Evolutionary conservation across 2,797 vertebrate species (phyloP), one percentile per base, ranked within the genome.

Genomic region (Brachymystax lenok): DNA sequence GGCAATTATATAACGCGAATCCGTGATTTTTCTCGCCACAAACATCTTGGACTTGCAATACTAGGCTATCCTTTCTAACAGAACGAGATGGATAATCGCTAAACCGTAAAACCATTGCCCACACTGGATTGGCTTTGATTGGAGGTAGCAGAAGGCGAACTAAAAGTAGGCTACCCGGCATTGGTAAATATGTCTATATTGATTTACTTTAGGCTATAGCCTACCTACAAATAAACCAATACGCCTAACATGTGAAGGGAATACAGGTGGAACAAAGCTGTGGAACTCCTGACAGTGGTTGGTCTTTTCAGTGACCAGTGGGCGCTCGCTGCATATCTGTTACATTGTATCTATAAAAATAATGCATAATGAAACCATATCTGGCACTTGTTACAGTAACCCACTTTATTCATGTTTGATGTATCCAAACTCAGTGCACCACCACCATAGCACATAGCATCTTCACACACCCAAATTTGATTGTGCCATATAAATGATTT

Each of bases 401-500:
- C 82, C 51, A 86, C 67, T 86, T 84, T 78, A 71, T 61, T 50
- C 1, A 67, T 59, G 59, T 69, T 73, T 75, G 16, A 61, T 61
- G 56, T 21, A 8, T 61, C 56, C 56, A 61, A 8, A 2, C 56
- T n/a, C 59, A n/a, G 30, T 40, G 1, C 56, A 61, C 28, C 40
- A 46, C 40, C 40, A 51, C n/a, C 8, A 33, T 14, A 35, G 12
- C 19, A 35, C 28, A 61, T 10, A 63, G 10, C 56, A 61, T 54
- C 51, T 64, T 79, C 86, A 91, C 90, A 91, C 89, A 91, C 67
- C 88, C 92, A 82, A 92, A 93, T 46, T 89, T 91, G 92, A 91
- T 78, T 83, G 88, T 90, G 81, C 80, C 83, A 79, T 83, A 88
- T 86, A 91, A 89, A 90, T 84, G 78, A 86, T 90, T 88, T 89